Evolutionary conservation across 2,797 vertebrate genomes (phyloP), one percentile per base, ranked within the genome.

Genomic region (Pangasius krempfi): DNA sequence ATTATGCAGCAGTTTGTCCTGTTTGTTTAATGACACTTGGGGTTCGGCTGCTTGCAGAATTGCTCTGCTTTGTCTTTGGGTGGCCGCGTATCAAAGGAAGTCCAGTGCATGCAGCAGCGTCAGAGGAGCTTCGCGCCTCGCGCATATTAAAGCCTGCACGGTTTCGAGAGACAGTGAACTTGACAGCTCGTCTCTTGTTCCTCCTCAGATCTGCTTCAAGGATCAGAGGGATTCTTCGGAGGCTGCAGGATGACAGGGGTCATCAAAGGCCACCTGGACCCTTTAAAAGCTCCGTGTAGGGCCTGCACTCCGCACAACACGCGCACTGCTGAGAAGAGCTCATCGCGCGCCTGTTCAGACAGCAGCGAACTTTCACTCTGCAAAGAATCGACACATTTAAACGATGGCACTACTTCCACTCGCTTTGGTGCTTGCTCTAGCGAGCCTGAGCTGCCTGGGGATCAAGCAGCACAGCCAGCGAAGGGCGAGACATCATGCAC

Each of bases 181-280:
- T 92, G 91, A 92, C 91, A 92, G 90, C 88, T 90, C 89, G 73
- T 60, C 81, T 90, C 81, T 89, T 91, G 89, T 84, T 84, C 85
- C 83, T 88, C 60, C 81, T 94, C 88, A 93, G 94, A 94, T 93
- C 91, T 94, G 93, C 89, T 92, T 91, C 90, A 91, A 30, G 94
- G 95, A 96, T 96, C 95, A 94, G 93, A 95, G 94, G 92, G 92
- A 89, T 90, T 92, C 95, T 95, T 89, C 94, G 92, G 96, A 95
- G 92, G 91, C 93, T 93, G 91, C 86, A 88, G 47, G 91, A 93
- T 92, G 94, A 91, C 94, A 92, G 94, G 93, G 96, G 95, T 97
- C 96, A 96, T 96, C 94, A 94, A 94, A 94, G 95, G 94, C 94
- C 93, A 95, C 93, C 91, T 96, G 96, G 93, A 91, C 89, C 84